Conservation (phyloP, 2,888 invertebrate species). For the Drosophila differens region DNA sequence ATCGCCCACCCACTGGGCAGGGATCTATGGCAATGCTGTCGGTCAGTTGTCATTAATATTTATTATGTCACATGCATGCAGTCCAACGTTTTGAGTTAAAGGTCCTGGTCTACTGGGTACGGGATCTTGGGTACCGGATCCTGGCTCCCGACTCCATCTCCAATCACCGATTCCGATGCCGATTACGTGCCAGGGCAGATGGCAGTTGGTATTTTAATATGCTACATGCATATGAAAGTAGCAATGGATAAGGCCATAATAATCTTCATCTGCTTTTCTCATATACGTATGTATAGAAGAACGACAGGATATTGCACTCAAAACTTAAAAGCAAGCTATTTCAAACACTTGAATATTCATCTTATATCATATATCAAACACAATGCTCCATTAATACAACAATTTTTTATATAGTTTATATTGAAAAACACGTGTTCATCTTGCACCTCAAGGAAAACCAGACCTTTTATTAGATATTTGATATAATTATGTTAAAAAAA, state of each 20-base stretch:
- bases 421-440: neutral
- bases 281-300: neutral
- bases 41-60: slow-evolving; percentile 83
- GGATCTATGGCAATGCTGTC: slow-evolving; percentile 66
- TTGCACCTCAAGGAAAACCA: neutral
- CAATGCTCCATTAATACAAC: neutral
- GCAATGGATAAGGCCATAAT: slow-evolving; percentile 18
- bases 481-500: neutral
- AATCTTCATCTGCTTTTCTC: slow-evolving; percentile 11
- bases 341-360: neutral
- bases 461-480: neutral
- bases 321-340: neutral
- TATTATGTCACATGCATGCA: slow-evolving; percentile 80
- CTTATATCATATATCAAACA: neutral
- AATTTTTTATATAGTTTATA: too few species aligned
- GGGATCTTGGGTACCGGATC: slow-evolving; percentile 5
- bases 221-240: slow-evolving; percentile 58
- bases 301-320: neutral
- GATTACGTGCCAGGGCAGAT: slow-evolving; percentile 57
- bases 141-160: slow-evolving; percentile 16
- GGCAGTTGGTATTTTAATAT: slow-evolving; percentile 64
- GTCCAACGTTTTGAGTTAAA: slow-evolving; percentile 43
- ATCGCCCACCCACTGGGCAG: slow-evolving; percentile 57
- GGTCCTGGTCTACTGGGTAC: slow-evolving; percentile 28
- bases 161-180: slow-evolving; percentile 25